Evolutionary conservation across 1,140 invertebrate genomes (phyloP), one percentile per base, ranked within the genome.

Genomic region (Drosophila novamexicana): DNA sequence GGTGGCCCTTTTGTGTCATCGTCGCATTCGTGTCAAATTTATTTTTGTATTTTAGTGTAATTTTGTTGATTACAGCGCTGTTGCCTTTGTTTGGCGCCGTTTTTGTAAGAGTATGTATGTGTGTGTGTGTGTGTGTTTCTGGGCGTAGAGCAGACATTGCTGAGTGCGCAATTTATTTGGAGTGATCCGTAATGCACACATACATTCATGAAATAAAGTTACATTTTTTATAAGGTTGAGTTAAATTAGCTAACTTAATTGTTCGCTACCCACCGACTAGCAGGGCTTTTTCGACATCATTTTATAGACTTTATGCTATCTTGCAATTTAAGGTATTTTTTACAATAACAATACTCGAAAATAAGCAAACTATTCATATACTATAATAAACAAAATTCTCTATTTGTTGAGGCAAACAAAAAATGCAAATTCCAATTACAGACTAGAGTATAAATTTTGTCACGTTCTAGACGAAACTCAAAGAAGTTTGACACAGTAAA

Each of bases 31-130:
- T 88, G 83, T 88, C 83, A 88, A 88, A 88, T 88, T 83, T 88
- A 88, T 88, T 89, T 88, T 72, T 86, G 79, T 88, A 86, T 86
- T 86, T 86, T 86, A 86, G 83, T 86, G 82, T 86, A 86, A 86
- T 86, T 86, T 86, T 86, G 82, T 86, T 86, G 82, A 86, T 86
- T 86, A 86, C 82, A 88, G 66, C 80, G 82, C 71, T 76, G 71
- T 75, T 86, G 72, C 76, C 68, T 82, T 75, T 75, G 67, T 70
- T 70, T 70, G 66, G 37, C 53, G 66, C 53, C 58, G 36, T 18
- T 29, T 53, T 58, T 61, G 32, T 12, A 18, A 37, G 47, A 47
- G 39, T 57, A 47, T 50, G 44, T 47, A 54, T 18, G 58, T 54
- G 58, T 32, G 62, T 44, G 45, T 65, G 65, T 66, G 57, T 47